Base-by-base conservation (phyloP, 1,140 invertebrate species). In the Batillaria attramentaria region DNA sequence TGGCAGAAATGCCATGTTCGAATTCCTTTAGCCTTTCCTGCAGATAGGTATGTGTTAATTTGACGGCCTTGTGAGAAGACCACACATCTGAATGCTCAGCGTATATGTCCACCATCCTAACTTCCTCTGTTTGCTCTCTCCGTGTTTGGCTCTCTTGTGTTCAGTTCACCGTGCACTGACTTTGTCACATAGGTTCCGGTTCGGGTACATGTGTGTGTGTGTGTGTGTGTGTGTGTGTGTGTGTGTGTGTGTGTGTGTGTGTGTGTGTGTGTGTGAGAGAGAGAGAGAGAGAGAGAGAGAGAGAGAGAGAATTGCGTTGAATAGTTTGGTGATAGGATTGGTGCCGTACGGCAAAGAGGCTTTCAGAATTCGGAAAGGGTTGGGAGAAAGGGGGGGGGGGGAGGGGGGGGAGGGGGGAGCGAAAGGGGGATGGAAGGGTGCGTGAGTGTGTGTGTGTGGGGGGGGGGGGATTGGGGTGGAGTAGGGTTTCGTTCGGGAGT, bases 81-180 rank as follows among this genome's bases (percentile, higher is more conserved):
- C n/a, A n/a, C n/a, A n/a, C n/a, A n/a, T n/a, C n/a, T 50, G 46
- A 50, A 50, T 13, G 10, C 46, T 24, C 46, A 50, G 46, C 24
- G 10, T 50, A 24, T 60, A 24, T n/a, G 24, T 20, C 54, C 37
- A 37, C 57, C 73, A 46, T 76, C 50, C 73, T 54, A 76, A 20
- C 57, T 54, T 39, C 73, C 60, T 33, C 57, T 54, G 8, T 54
- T 54, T 10, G n/a, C 73, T 33, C 73, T 60, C 50, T 57, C 35
- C 46, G n/a, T n/a, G 54, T 76, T 76, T 31, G 57, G 73, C n/a
- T 57, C 33, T 28, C 28, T 76, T 31, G 73, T 20, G 3, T 46
- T 54, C 54, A 60, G 73, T 18, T 54, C 24, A 41, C 60, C 60
- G 73, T 76, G 73, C n/a, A 76, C 24, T n/a, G 73, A 60, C 18